phyloP scores from a whole-genome alignment of 2,113 vertebrate genomes.

The Rhombomys opimus region DNA sequence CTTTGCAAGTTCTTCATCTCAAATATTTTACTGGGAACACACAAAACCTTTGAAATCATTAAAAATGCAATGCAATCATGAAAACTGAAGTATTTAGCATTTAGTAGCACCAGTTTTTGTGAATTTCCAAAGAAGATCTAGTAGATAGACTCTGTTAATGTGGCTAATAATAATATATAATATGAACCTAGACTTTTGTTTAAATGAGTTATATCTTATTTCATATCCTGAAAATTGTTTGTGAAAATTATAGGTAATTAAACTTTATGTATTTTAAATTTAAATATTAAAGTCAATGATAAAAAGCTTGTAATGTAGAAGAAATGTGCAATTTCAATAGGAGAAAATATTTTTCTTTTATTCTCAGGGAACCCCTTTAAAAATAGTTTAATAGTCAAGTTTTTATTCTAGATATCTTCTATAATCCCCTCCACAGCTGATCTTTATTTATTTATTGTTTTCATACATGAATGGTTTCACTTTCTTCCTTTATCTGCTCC shows the following conservation, averaged over 20 bases:
- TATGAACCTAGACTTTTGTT: neutral
- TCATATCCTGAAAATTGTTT: slow-evolving; percentile 29
- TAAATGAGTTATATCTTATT: slow-evolving; percentile 3
- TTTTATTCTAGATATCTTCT: neutral
- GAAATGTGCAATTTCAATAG: neutral
- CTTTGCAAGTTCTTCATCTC: neutral
- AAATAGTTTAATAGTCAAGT: neutral
- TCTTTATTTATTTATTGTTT: neutral
- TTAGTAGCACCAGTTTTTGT: neutral
- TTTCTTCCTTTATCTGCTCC: neutral
- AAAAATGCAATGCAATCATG: neutral
- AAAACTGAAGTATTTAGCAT: neutral
- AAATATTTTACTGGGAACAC: neutral
- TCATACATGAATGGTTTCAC: neutral
- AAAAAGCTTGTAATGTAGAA: neutral
- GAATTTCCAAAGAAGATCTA: neutral
- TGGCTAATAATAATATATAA: neutral
- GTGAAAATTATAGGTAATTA: neutral
- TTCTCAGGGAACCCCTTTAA: neutral
- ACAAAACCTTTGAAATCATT: neutral
- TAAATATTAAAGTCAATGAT: neutral
- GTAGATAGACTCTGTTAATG: neutral
- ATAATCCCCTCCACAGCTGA: neutral
- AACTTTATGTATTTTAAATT: slow-evolving; percentile 23
- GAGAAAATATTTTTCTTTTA: neutral